Conservation (phyloP, 2,797 vertebrate genomes). For the Diglossa cyanea region DNA sequence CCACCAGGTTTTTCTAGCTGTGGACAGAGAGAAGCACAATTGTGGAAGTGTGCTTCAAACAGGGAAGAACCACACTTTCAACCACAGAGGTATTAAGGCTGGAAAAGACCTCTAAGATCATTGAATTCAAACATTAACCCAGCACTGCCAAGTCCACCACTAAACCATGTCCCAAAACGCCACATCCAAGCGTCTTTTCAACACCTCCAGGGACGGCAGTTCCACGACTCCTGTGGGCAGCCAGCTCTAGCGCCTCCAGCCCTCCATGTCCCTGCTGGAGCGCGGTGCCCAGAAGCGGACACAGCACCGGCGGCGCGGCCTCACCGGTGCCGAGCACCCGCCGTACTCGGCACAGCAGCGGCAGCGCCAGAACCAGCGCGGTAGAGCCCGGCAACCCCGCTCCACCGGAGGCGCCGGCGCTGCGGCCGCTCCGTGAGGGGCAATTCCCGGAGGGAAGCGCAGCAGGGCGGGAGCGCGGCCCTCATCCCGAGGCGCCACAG, state of each 20-base stretch:
- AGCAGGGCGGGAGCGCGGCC: too few relatives aligned
- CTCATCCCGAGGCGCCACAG: neutral
- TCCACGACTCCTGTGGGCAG: neutral
- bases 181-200: neutral
- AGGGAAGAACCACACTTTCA: too few relatives aligned
- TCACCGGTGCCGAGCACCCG: accelerated
- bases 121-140: neutral
- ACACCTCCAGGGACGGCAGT: neutral
- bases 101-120: neutral
- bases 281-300: neutral
- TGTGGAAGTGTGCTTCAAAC: accelerated
- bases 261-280: accelerated
- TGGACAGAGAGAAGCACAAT: neutral
- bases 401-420: accelerated
- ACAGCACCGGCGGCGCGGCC: neutral
- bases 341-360: accelerated
- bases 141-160: neutral
- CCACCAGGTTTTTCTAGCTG: neutral
- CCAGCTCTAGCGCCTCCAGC: neutral
- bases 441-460: neutral
- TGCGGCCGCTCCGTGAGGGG: accelerated
- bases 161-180: neutral
- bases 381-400: too few relatives aligned
- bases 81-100: neutral
- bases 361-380: neutral